Evolutionary conservation across 2,888 invertebrate species (phyloP), one percentile per base, ranked within the genome.

Genomic region (Ennomos fuscantarius): DNA sequence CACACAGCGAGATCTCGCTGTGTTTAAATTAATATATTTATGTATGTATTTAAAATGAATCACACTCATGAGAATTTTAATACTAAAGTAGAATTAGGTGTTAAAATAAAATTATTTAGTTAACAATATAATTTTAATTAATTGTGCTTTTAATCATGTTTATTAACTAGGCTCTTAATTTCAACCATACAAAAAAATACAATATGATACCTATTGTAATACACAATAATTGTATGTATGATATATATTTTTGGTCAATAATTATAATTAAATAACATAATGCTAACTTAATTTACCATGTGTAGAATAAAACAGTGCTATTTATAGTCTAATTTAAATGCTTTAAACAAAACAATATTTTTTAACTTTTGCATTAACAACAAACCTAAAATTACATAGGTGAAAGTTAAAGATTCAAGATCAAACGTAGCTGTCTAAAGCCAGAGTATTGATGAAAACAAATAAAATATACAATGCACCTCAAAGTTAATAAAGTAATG

Each of bases 231-330:
- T 36, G 31, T 44, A 31, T 24, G 42, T 72, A 62, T 66, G 66
- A 70, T 67, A 73, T 70, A 75, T 74, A 74, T 78, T 78, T 82
- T 82, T 83, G 81, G 81, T 82, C 72, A 71, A 70, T 76, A 74
- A 74, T 68, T 74, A 76, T 43, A 43, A 44, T 50, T 11, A 43
- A 44, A 45, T 11, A 33, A 1, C 32, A 33, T 44, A 32, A 54
- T 55, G 52, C 72, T 70, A 74, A 53, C 34, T 42, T 65, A 52
- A 55, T 63, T 70, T 67, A 63, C 62, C 68, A 75, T 75, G 87
- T 87, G 86, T 84, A 71, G 75, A 76, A 77, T 75, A 81, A 82
- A 85, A 87, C 81, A 85, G 87, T 86, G 86, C 84, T 67, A 58
- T 72, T 70, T 68, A 74, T 43, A 56, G 66, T 70, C 57, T 74